These are phyloP conservation scores for Actinemys pallida DNA, from an alignment of 2,113 vertebrate species.

Conservation along the genomic window DNA sequence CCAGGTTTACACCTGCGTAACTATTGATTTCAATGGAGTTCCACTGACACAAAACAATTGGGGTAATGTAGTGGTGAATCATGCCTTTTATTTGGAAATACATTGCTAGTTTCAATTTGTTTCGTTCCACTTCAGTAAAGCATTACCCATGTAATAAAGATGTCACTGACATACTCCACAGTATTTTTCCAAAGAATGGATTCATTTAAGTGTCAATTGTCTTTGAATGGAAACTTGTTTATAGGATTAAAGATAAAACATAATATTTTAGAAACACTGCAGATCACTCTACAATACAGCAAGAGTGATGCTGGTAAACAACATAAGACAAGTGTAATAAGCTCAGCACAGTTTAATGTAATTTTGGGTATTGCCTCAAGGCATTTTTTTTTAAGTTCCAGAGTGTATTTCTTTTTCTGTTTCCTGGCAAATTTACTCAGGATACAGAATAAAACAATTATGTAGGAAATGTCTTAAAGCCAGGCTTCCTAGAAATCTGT, in stretches of 20 bases:
- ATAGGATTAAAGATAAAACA: neutral
- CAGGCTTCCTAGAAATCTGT: neutral
- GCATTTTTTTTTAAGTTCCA: neutral
- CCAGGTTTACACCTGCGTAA: neutral
- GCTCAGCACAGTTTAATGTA: neutral
- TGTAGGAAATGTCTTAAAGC: neutral
- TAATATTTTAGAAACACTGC: neutral
- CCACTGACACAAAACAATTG: neutral
- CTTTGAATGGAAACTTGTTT: neutral
- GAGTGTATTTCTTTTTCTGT: neutral
- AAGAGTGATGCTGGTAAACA: neutral
- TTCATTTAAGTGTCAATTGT: neutral
- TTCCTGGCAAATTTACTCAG: slow-evolving; percentile 1
- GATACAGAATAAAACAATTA: neutral
- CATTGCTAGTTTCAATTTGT: neutral
- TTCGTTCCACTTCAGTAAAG: neutral
- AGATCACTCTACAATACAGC: neutral
- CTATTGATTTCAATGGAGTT: neutral
- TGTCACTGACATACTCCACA: neutral
- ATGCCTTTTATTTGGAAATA: neutral
- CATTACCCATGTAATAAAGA: neutral
- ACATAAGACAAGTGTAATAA: neutral
- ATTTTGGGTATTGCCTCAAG: neutral
- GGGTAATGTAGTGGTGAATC: neutral
- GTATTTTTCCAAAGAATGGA: neutral